Percentiles rank a stretch among this genome's conserved stretches.
phyloP scores from a whole-genome alignment of 2,797 vertebrate species.

The Thalassophryne amazonica region DNA sequence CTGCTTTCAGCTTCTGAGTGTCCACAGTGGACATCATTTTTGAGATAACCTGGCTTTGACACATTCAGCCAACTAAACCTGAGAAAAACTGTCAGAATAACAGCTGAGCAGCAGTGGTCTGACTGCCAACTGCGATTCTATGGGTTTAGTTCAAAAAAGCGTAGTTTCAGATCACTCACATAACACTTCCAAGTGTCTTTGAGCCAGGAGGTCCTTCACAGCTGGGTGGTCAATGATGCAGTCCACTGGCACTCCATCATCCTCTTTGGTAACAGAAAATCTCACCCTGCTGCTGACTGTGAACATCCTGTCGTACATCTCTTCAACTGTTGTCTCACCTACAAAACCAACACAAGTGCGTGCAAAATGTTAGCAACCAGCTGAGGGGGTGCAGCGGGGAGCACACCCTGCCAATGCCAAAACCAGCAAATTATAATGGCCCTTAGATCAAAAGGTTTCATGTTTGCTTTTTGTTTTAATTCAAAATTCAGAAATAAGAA shows the following conservation, averaged over 20 bases:
- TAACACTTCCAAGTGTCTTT: conserved; percentile 93
- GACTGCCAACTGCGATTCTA: background rate
- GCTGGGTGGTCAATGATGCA: conserved; percentile 97
- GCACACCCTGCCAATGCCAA: too few species aligned
- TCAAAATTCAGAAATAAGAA: too few species aligned
- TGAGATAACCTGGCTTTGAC: too few species aligned
- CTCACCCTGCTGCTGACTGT: conserved; percentile 91
- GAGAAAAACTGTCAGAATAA: too few species aligned
- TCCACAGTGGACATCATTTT: too few species aligned
- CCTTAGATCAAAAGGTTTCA: too few species aligned
- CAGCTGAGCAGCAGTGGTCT: too few species aligned
- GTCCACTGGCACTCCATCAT: conserved; percentile 92
- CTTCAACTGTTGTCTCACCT: conserved; percentile 90
- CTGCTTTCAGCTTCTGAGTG: too few species aligned
- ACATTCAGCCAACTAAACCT: too few species aligned
- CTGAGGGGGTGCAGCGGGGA: too few species aligned
- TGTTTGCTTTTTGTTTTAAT: too few species aligned
- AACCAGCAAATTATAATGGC: too few species aligned
- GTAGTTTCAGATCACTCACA: conserved; percentile 83
- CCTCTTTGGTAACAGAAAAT: conserved; percentile 90
- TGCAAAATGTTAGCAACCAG: conserved; percentile 12
- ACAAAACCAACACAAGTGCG: conserved; percentile 28
- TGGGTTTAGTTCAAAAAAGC: background rate
- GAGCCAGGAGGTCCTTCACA: conserved; percentile 91
- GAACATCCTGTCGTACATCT: conserved; percentile 94